A percentile compares a stretch with the other conserved stretches of the same genome.
Conservation (phyloP, 2,797 vertebrate species). For the Cyprinodon diabolis region DNA sequence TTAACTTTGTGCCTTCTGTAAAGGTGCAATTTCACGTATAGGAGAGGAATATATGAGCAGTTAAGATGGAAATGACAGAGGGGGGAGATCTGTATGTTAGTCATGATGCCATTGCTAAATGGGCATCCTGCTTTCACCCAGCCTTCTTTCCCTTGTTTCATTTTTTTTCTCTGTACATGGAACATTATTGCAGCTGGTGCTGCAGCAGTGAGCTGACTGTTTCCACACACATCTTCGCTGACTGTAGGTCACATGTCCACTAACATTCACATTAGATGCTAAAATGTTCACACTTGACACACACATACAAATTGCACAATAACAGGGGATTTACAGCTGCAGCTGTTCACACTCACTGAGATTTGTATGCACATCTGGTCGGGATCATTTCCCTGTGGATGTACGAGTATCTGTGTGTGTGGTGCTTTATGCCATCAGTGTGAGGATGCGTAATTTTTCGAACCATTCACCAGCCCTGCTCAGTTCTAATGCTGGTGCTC, state of each 20-base stretch:
- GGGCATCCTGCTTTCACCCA: not conserved
- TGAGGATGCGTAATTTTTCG: constrained; percentile 35
- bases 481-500: constrained; percentile 32
- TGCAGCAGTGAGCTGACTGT: constrained; percentile 51
- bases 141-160: not conserved
- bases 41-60: not conserved
- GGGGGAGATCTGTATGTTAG: not conserved
- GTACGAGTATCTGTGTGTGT: constrained; percentile 12
- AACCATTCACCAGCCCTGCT: constrained; percentile 49
- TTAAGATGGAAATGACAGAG: not conserved
- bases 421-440: constrained; percentile 31
- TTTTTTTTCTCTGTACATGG: not conserved
- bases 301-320: constrained; percentile 1
- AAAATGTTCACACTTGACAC: not conserved
- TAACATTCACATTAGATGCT: constrained; percentile 14
- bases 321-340: constrained; percentile 34
- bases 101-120: not conserved
- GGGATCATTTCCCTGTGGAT: constrained; percentile 38
- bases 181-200: constrained; percentile 23
- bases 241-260: constrained; percentile 31
- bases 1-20: not conserved
- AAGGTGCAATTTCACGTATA: not conserved
- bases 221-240: constrained; percentile 53
- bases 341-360: constrained; percentile 63
- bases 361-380: constrained; percentile 68